Conservation (phyloP, 2,797 vertebrate genomes). For the Tarsius wallacei region DNA sequence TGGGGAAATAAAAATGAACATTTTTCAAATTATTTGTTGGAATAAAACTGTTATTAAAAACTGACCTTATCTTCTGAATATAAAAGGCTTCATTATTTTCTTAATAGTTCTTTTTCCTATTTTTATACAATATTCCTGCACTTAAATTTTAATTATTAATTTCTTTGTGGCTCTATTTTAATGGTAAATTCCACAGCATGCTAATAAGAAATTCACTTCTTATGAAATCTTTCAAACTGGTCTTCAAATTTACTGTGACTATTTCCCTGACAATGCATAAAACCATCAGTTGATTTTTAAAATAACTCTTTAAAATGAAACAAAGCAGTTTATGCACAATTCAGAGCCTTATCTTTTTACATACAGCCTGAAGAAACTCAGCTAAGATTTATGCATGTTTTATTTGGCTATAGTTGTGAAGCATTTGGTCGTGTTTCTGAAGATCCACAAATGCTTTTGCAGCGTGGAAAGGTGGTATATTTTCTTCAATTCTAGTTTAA, state of each 20-base stretch:
- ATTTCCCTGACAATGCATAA: constrained; percentile 39
- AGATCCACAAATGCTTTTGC: constrained; percentile 70
- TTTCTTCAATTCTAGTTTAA: constrained; percentile 68
- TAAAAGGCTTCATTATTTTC: not conserved
- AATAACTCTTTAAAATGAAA: constrained; percentile 62
- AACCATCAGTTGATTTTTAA: not conserved
- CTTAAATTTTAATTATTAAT: not conserved
- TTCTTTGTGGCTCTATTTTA: not conserved
- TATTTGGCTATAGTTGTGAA: constrained; percentile 78
- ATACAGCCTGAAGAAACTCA: constrained; percentile 8
- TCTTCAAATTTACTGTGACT: not conserved
- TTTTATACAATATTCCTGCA: not conserved
- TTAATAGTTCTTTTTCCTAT: not conserved
- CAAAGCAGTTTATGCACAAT: constrained; percentile 53
- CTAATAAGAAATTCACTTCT: constrained; percentile 14
- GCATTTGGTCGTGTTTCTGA: constrained; percentile 57
- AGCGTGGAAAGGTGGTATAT: constrained; percentile 48
- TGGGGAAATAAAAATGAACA: not conserved
- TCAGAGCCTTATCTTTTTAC: not conserved
- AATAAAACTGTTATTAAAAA: constrained; percentile 10
- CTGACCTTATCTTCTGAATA: not conserved
- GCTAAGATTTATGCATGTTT: constrained; percentile 61
- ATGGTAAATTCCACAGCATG: not conserved
- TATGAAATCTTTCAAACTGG: constrained; percentile 35
- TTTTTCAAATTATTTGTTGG: not conserved